Evolutionary conservation across 2,113 vertebrate species (phyloP).

Genomic region (Brevimyrus niger): DNA sequence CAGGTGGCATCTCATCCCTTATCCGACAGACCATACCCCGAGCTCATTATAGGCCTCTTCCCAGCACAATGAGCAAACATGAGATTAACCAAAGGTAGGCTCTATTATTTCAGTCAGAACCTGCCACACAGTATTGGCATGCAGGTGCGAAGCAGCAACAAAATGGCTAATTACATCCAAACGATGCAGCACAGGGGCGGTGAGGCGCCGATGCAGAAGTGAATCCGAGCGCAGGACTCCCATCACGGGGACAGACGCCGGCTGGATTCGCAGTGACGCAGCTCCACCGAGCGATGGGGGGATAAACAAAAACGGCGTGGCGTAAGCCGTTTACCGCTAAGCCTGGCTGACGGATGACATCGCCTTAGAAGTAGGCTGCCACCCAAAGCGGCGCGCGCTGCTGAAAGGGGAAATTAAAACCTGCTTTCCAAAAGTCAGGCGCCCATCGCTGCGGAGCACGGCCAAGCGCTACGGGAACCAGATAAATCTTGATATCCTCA

Average conservation of each 20-base stretch:
- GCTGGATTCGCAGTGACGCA: constrained; percentile 56
- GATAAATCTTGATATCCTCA: constrained; percentile 8
- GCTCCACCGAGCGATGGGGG: constrained; percentile 55
- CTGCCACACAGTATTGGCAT: not conserved
- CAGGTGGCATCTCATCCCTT: not conserved
- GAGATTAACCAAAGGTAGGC: not conserved
- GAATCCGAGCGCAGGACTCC: not conserved
- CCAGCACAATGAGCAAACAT: not conserved
- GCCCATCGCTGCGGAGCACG: not conserved
- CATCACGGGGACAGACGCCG: constrained; percentile 47
- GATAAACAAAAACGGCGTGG: constrained; percentile 53
- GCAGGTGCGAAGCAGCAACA: not conserved
- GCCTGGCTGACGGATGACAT: constrained; percentile 54
- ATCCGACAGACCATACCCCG: not conserved
- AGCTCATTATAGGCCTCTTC: not conserved
- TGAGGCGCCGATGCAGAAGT: not conserved
- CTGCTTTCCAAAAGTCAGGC: constrained; percentile 34
- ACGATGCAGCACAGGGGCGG: not conserved
- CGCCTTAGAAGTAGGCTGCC: constrained; percentile 43
- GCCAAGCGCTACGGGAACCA: not conserved
- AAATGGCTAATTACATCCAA: not conserved
- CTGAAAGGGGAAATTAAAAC: constrained; percentile 49
- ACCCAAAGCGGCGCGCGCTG: constrained; percentile 44
- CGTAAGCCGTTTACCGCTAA: constrained; percentile 63
- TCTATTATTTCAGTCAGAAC: not conserved